phyloP scores from a whole-genome alignment of 1,140 invertebrate genomes.

The Conus ventricosus region DNA sequence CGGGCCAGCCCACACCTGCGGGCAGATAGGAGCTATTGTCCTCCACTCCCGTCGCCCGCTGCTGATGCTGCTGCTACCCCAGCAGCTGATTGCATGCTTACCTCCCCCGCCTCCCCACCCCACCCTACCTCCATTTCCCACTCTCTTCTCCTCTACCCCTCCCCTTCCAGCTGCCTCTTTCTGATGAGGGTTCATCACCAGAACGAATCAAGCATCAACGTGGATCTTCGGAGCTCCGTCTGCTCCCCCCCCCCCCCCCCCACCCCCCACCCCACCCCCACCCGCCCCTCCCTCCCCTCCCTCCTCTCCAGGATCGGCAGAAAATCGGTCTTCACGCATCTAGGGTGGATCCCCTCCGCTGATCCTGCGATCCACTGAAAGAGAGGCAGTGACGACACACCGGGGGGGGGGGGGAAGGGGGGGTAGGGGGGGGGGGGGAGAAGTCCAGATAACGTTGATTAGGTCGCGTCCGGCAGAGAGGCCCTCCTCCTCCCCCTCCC shows the following conservation, averaged over 20 bases:
- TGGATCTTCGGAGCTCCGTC: not conserved
- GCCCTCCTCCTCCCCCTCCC: no score
- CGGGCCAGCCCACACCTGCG: not conserved
- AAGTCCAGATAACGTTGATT: constrained; percentile 1
- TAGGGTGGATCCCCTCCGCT: not conserved
- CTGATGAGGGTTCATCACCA: not conserved
- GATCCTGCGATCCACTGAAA: not conserved
- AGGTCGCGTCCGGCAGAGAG: not conserved
- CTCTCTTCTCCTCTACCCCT: not conserved
- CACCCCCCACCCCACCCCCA: no score
- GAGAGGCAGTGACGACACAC: not conserved
- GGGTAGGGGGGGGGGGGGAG: no score
- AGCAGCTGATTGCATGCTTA: not conserved
- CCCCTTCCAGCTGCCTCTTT: not conserved
- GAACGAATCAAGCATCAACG: not conserved
- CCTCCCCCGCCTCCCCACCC: not conserved
- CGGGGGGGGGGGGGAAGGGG: not conserved
- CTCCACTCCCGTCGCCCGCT: not conserved
- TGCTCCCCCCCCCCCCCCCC: no score
- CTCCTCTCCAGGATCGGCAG: not conserved
- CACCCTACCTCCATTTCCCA: not conserved
- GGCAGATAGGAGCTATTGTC: not conserved
- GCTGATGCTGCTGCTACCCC: not conserved
- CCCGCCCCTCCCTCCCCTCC: not conserved
- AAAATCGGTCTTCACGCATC: not conserved